phyloP scores from a whole-genome alignment of 1,140 invertebrate genomes.

The Drosophila malerkotliana region DNA sequence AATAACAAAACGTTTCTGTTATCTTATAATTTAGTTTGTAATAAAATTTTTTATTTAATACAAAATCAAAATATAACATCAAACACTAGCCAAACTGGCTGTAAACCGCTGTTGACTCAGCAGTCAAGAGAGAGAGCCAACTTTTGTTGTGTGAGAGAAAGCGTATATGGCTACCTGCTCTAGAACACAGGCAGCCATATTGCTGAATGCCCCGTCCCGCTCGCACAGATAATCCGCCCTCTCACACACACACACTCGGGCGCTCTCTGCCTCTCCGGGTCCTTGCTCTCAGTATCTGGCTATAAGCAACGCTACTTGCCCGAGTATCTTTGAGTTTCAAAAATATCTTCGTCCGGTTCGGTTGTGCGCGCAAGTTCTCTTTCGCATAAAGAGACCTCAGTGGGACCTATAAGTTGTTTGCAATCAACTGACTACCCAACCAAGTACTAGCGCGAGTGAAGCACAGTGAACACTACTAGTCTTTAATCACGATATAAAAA shows the following conservation, averaged over 20 bases:
- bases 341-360: constrained; percentile 51
- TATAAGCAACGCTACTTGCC: constrained; percentile 42
- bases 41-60: neutral
- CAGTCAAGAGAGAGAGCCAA: constrained; percentile 3
- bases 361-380: constrained; percentile 43
- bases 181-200: constrained; percentile 18
- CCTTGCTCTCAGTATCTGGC: constrained; percentile 1
- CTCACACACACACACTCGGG: neutral
- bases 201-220: constrained; percentile 48
- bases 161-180: constrained; percentile 43
- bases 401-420: constrained; percentile 25
- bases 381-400: constrained; percentile 18
- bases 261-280: neutral
- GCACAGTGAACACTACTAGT: constrained; percentile 35
- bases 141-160: neutral
- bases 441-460: constrained; percentile 31
- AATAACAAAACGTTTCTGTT: neutral
- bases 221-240: constrained; percentile 41
- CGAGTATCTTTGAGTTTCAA: constrained; percentile 51
- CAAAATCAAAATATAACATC: constrained; percentile 12
- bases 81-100: constrained; percentile 10
- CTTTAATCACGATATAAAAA: constrained; percentile 21
- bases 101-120: constrained; percentile 11
- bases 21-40: neutral
- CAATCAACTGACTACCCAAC: constrained; percentile 24